Evolutionary conservation across 2,888 invertebrate species (phyloP), one percentile per base, ranked within the genome.

Genomic region (Gerris lacustris): DNA sequence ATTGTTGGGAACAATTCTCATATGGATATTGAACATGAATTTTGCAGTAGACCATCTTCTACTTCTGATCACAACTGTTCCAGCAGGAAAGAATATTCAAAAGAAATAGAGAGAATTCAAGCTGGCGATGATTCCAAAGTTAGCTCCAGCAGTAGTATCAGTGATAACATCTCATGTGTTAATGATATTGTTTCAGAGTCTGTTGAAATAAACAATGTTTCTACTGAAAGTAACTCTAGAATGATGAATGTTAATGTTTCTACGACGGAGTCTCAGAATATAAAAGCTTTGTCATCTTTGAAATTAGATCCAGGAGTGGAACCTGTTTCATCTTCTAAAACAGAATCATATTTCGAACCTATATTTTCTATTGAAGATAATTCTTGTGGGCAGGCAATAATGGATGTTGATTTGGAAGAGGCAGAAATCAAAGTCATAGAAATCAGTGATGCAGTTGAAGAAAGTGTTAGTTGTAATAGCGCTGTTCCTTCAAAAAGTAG

Each of bases 321-420:
- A 55, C 55, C 55, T 55, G 55, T 55, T 55, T 55, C 55, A 11
- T 55, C 55, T 11, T 55, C 55, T 55, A 55, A 55, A 55, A 55
- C 55, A 55, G 55, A 55, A 11, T 55, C 55, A 1, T 55, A 15
- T 5, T 55, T 55, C 15, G 4, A 55, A 11, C 55, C 55, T 15
- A 11, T 55, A 55, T 55, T 55, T 55, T 9, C 55, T 15, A 55
- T 55, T 55, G 55, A 55, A 55, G 55, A 55, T 2, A 31, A 31
- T 31, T 15, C 55, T 11, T 9, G 9, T 55, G 55, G 15, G 15
- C 11, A 55, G 15, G 15, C 55, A 55, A 11, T 15, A 55, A 55
- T 55, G 55, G 55, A 55, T 55, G 55, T 55, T 55, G 55, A 55
- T 5, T 11, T 15, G 11, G 15, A 11, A 11, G 55, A 11, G 9